Conservation (phyloP, 2,797 vertebrate genomes). For the Amphiprion clarkii region DNA sequence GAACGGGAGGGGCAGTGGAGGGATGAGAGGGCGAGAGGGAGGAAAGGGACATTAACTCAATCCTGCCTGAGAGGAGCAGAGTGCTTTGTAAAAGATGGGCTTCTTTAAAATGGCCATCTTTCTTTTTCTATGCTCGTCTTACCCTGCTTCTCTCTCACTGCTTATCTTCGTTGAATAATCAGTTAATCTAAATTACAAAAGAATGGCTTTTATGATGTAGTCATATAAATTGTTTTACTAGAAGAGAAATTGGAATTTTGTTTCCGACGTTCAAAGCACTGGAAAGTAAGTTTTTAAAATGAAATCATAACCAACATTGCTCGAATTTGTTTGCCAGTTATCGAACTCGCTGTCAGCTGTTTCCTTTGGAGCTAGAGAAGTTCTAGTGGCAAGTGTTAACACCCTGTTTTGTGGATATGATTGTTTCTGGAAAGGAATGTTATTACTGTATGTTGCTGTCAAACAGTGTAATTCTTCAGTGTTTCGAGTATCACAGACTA, state of each 20-base stretch:
- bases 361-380: neutral
- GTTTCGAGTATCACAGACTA: too few species aligned
- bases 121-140: constrained; percentile 28
- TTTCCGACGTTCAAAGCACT: neutral
- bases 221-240: neutral
- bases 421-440: too few species aligned
- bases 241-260: neutral
- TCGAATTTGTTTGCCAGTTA: too few species aligned
- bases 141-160: constrained; percentile 5
- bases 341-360: neutral
- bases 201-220: neutral
- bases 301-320: too few species aligned
- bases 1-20: constrained; percentile 69
- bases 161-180: constrained; percentile 19
- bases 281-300: neutral
- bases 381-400: neutral
- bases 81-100: constrained; percentile 70
- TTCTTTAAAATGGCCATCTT: constrained; percentile 63
- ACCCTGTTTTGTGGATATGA: too few species aligned
- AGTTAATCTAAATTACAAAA: constrained; percentile 8
- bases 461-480: too few species aligned
- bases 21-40: constrained; percentile 59
- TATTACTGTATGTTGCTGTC: too few species aligned
- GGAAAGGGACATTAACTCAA: constrained; percentile 82
- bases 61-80: constrained; percentile 76